A percentile compares a stretch with the other conserved stretches of the same genome.
These are phyloP conservation scores for Trichechus manatus DNA, from an alignment of 2,113 vertebrate species.

Conservation along the genomic window DNA sequence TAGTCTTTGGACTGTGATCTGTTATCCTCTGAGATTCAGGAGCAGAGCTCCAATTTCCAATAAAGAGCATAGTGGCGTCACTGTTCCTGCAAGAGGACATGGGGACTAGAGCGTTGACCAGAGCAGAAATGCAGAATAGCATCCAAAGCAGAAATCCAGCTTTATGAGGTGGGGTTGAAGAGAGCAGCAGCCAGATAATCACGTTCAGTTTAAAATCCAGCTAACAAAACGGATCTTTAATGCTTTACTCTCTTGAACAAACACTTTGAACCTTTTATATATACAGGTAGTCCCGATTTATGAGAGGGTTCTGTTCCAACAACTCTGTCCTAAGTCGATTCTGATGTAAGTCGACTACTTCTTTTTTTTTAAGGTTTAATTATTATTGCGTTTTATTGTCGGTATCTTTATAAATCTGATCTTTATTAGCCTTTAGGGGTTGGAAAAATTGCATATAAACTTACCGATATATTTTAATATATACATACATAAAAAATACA, in stretches of 20 bases:
- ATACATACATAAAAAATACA: too few species aligned
- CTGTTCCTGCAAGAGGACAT: neutral
- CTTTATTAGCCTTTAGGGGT: too few species aligned
- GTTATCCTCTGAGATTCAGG: neutral
- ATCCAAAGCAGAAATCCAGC: slow-evolving; percentile 16
- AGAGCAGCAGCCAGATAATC: neutral
- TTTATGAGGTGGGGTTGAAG: neutral
- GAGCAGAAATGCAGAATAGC: neutral
- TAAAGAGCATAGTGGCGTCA: neutral
- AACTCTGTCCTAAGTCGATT: too few species aligned
- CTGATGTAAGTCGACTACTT: too few species aligned
- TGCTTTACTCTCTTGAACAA: neutral
- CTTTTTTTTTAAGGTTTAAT: too few species aligned
- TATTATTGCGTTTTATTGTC: too few species aligned
- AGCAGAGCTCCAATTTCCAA: neutral
- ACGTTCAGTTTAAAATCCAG: neutral
- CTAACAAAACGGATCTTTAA: neutral
- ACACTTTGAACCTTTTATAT: neutral
- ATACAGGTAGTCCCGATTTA: neutral
- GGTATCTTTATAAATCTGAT: too few species aligned
- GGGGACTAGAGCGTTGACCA: neutral
- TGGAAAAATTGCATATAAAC: too few species aligned
- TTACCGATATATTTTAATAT: too few species aligned
- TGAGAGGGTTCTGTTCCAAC: too few species aligned
- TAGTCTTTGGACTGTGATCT: neutral